Conservation (phyloP, 1,140 invertebrate genomes). For the Anastrepha ludens region DNA sequence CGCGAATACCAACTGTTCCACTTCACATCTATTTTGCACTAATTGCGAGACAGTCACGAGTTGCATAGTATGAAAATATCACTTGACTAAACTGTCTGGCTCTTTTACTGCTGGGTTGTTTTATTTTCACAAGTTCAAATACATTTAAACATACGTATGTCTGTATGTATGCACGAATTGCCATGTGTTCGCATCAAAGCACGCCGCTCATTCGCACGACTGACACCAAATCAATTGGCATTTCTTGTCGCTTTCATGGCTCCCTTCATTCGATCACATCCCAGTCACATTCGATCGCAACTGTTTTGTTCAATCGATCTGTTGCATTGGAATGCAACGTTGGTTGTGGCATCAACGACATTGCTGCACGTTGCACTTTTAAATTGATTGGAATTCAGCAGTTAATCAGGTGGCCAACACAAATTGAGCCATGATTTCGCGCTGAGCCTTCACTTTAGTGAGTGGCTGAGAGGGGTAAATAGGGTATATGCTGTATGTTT, state of each 20-base stretch:
- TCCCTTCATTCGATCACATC: neutral
- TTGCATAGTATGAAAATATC: too few species aligned
- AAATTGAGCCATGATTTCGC: constrained; percentile 41
- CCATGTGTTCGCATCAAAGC: neutral
- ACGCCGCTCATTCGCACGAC: constrained; percentile 10
- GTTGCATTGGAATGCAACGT: constrained; percentile 29
- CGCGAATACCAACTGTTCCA: too few species aligned
- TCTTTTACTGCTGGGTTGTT: too few species aligned
- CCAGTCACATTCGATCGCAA: constrained; percentile 31
- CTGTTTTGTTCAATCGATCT: constrained; percentile 46
- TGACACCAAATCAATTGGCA: constrained; percentile 53
- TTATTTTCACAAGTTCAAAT: neutral
- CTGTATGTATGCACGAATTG: too few species aligned
- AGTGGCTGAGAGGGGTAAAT: neutral
- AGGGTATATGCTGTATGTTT: neutral
- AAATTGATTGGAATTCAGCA: constrained; percentile 52
- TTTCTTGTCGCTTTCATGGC: constrained; percentile 26
- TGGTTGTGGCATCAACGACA: neutral
- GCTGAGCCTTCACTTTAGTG: neutral
- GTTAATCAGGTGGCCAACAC: constrained; percentile 44
- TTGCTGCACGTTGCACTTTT: constrained; percentile 49
- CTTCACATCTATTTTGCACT: too few species aligned
- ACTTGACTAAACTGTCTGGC: too few species aligned
- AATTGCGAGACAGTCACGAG: too few species aligned
- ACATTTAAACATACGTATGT: neutral